Conservation (phyloP, 2,888 invertebrate genomes). For the Cinara cedri region DNA sequence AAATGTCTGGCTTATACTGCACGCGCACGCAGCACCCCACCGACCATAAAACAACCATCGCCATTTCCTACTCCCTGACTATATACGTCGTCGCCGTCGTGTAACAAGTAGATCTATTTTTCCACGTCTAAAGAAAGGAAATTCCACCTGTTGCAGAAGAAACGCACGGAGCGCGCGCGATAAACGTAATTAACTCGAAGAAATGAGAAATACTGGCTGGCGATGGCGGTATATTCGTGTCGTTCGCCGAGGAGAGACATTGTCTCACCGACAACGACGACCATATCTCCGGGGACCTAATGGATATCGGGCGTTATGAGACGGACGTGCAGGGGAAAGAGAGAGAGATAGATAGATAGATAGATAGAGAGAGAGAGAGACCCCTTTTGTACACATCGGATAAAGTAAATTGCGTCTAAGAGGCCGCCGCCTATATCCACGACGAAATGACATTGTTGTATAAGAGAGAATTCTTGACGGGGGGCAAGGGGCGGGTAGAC, state of each 20-base stretch:
- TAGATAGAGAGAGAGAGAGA: background rate
- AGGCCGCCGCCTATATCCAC: slow-evolving; percentile 16
- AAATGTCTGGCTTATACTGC: slow-evolving; percentile 6
- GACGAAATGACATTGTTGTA: slow-evolving; percentile 40
- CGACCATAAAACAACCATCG: slow-evolving; percentile 19
- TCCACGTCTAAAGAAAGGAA: slow-evolving; percentile 24
- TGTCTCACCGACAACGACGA: slow-evolving; percentile 15
- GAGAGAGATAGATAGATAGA: background rate
- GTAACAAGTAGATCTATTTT: slow-evolving; percentile 33
- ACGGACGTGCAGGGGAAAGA: background rate
- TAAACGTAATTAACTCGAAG: slow-evolving; percentile 55
- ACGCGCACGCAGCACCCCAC: background rate
- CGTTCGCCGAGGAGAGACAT: slow-evolving; percentile 19
- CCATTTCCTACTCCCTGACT: no score
- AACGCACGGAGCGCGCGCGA: slow-evolving; percentile 11
- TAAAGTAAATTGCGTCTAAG: slow-evolving; percentile 55
- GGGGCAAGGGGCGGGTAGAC: background rate
- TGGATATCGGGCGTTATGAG: slow-evolving; percentile 38
- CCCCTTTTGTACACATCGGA: slow-evolving; percentile 41
- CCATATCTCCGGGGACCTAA: slow-evolving; percentile 47
- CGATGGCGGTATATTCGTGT: background rate
- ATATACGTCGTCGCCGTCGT: background rate
- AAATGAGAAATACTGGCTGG: slow-evolving; percentile 36
- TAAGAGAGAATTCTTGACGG: slow-evolving; percentile 13
- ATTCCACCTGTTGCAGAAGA: slow-evolving; percentile 48